Evolutionary conservation across 1,140 invertebrate genomes (phyloP), one percentile per base, ranked within the genome.

Genomic region (Leptopilina boulardi): DNA sequence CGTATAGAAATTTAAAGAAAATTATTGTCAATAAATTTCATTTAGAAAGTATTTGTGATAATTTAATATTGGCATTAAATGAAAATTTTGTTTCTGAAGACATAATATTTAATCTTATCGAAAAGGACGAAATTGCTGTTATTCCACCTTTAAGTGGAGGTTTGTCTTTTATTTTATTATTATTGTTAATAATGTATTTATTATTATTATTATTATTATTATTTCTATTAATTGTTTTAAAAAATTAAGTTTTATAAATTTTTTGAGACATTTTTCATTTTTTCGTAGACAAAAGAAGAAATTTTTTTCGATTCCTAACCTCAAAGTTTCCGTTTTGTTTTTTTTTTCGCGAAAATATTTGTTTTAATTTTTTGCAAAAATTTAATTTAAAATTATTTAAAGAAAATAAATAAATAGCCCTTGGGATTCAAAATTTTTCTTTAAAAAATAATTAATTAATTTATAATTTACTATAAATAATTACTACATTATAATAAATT

Each of bases 111-210:
- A 80, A 88, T 6, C 87, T 97, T 11, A 91, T 91, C 41, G 90
- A 93, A 13, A 93, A 92, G 59, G 96, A 97, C 91, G 94, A 95
- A 89, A 92, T 97, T 79, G 96, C 96, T 82, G 92, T 98, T 5
- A 97, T 98, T 83, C 96, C 96, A 74, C 96, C 97, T 0, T 91
- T 98, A 38, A 97, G 96, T 92, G 96, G 96, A 88, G 97, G 97
- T 84, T 94, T 71, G 81, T 84, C 4, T 51, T 41, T 72, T 72
- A 70, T 80, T 77, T 80, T 73, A 47, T 73, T 26, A 71, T 51
- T 71, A 70, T 41, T n/a, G n/a, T 56, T 38, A 44, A 70, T 8
- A 0, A 4, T 26, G n/a, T 59, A 13, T 47, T 73, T 42, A 15
- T 41, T 34, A 26, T 71, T 70, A 30, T 44, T 3, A 66, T 73